These are phyloP conservation scores for Coenonympha glycerion DNA, from an alignment of 2,888 invertebrate species.

Conservation along the genomic window DNA sequence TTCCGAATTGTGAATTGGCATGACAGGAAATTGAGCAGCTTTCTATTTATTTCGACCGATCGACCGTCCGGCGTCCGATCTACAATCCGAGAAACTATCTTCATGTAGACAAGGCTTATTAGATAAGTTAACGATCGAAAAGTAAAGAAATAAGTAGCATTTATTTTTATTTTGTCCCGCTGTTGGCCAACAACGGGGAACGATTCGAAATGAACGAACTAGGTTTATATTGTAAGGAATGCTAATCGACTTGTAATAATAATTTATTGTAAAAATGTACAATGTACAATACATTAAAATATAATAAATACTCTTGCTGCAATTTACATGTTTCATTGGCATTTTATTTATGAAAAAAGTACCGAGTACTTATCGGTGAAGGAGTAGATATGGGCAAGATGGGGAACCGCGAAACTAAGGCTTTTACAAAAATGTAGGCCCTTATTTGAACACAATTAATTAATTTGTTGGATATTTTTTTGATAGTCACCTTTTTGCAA, in stretches of 20 bases:
- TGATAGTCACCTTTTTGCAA: too few relatives aligned
- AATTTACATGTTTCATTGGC: constrained; percentile 16
- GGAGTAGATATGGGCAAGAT: too few relatives aligned
- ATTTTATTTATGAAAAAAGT: background rate
- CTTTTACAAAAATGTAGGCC: too few relatives aligned
- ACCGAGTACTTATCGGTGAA: too few relatives aligned
- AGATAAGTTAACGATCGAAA: constrained; percentile 55
- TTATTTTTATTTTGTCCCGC: constrained; percentile 55
- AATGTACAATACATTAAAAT: constrained; percentile 23
- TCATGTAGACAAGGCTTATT: background rate
- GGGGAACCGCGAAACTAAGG: too few relatives aligned
- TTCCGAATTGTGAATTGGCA: too few relatives aligned
- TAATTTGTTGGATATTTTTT: too few relatives aligned
- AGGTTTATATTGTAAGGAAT: constrained; percentile 49
- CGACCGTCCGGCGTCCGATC: too few relatives aligned
- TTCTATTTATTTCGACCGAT: too few relatives aligned
- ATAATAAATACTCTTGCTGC: constrained; percentile 10
- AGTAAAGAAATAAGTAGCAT: constrained; percentile 60
- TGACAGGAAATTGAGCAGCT: too few relatives aligned
- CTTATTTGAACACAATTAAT: too few relatives aligned
- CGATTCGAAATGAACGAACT: constrained; percentile 63
- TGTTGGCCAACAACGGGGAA: constrained; percentile 63
- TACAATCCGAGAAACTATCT: background rate
- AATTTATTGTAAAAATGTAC: constrained; percentile 24
- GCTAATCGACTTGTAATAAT: constrained; percentile 35